A percentile compares a stretch with the other conserved stretches of the same genome.
These are phyloP conservation scores for Rousettus leschenaultii DNA, from an alignment of 2,113 vertebrate genomes.

Conservation along the genomic window DNA sequence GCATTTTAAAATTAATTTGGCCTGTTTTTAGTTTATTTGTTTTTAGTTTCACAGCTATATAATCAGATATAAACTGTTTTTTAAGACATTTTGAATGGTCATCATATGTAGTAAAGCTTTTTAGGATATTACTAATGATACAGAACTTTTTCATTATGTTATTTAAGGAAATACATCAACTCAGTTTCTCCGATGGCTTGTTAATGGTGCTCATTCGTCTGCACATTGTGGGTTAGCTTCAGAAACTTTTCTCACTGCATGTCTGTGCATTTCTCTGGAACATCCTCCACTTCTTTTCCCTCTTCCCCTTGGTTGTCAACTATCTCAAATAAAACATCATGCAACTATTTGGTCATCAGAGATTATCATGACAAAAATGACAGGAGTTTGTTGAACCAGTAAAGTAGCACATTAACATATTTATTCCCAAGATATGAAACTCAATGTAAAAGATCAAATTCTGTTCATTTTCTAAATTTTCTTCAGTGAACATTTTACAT, in stretches of 20 bases:
- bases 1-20: neutral
- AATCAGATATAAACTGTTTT: neutral
- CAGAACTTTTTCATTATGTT: neutral
- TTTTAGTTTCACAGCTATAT: neutral
- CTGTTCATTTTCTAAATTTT: neutral
- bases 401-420: neutral
- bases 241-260: neutral
- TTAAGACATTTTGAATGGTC: neutral
- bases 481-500: neutral
- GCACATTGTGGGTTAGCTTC: neutral
- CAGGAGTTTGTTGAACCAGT: neutral
- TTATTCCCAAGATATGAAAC: neutral
- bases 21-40: neutral
- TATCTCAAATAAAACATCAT: neutral
- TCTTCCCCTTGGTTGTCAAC: neutral
- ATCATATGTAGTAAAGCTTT: neutral
- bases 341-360: neutral
- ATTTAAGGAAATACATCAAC: neutral
- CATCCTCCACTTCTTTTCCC: neutral
- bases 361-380: neutral
- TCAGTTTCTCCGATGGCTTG: neutral
- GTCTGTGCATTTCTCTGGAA: neutral
- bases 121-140: neutral
- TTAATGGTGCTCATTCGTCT: neutral
- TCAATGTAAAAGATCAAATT: neutral